phyloP scores from a whole-genome alignment of 2,797 vertebrate genomes.

The Hybognathus amarus region DNA sequence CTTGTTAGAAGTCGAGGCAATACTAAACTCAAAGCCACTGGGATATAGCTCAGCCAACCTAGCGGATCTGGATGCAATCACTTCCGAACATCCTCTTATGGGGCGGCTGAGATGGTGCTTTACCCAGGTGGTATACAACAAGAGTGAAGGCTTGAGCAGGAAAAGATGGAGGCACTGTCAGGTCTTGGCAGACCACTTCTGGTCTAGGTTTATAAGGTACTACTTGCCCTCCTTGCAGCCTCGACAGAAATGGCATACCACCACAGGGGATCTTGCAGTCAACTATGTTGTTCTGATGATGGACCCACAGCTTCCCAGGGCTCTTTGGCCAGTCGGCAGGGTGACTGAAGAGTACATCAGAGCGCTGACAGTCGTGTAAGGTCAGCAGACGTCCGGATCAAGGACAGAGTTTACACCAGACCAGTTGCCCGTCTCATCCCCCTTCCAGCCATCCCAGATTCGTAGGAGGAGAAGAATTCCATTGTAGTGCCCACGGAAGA shows the following conservation, averaged over 20 bases:
- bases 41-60: neutral
- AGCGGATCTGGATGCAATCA: neutral
- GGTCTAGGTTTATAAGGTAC: neutral
- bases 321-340: neutral
- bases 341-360: neutral
- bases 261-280: neutral
- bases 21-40: no score
- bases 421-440: neutral
- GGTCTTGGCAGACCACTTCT: neutral
- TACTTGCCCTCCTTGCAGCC: neutral
- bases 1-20: no score
- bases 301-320: neutral
- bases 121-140: neutral
- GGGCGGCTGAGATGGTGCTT: neutral
- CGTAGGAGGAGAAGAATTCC: neutral
- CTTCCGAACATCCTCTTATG: neutral
- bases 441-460: neutral
- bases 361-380: neutral
- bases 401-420: neutral
- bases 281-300: neutral
- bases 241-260: neutral
- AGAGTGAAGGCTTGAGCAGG: neutral
- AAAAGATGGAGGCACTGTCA: neutral
- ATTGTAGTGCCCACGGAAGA: no score
- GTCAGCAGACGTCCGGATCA: neutral